phyloP scores from a whole-genome alignment of 64 coral and sea anemone genomes.

The Catalaphyllia jardinei region DNA sequence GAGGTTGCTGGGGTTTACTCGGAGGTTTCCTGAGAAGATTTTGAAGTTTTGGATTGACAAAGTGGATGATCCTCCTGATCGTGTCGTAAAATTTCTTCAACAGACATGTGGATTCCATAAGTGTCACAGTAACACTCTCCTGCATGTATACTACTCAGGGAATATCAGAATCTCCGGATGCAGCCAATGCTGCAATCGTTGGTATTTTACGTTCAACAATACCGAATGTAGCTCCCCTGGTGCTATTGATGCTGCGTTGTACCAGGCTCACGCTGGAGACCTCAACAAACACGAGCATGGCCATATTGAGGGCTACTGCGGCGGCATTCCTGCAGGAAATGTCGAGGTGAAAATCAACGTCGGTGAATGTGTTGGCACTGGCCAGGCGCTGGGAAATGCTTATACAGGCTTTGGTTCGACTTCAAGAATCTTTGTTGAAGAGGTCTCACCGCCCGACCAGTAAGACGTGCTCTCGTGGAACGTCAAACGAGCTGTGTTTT shows the following conservation, averaged over 20 bases:
- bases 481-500: too few species aligned
- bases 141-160: not conserved
- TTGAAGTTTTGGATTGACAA: too few species aligned
- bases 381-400: not conserved
- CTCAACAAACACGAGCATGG: not conserved
- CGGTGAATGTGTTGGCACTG: not conserved
- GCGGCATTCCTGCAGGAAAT: not conserved
- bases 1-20: too few species aligned
- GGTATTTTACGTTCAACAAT: not conserved
- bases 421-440: not conserved
- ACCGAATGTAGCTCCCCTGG: not conserved
- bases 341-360: not conserved
- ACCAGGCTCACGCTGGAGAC: not conserved
- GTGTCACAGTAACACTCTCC: not conserved
- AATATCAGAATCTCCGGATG: not conserved
- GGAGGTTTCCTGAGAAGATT: too few species aligned
- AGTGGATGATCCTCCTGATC: too few species aligned
- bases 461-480: too few species aligned
- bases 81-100: not conserved
- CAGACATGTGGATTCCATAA: not conserved
- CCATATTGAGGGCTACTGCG: not conserved
- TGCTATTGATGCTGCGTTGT: not conserved
- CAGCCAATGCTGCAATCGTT: not conserved
- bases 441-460: not conserved
- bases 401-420: not conserved